Percentiles rank a stretch among this genome's conserved stretches.
These are phyloP conservation scores for Odocoileus virginianus DNA, from an alignment of 2,113 vertebrate species.

Conservation along the genomic window DNA sequence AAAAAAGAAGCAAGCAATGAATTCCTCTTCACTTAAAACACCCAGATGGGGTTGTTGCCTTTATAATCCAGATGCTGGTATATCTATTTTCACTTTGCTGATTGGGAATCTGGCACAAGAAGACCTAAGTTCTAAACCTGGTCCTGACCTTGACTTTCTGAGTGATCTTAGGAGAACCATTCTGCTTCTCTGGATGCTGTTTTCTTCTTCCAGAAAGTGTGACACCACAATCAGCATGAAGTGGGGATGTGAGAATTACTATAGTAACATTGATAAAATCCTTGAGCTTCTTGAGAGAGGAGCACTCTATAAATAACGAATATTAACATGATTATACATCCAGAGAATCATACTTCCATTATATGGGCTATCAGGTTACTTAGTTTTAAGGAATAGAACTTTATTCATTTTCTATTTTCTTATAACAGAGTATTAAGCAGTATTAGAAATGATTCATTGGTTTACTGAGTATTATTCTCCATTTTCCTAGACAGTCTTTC, in stretches of 20 bases:
- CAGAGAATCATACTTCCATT: constrained; percentile 36
- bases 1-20: neutral
- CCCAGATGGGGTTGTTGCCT: neutral
- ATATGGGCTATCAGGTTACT: constrained; percentile 40
- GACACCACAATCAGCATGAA: neutral
- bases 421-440: constrained; percentile 49
- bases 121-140: neutral
- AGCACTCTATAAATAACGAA: neutral
- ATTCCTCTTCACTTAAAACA: neutral
- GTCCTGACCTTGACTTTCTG: neutral
- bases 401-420: constrained; percentile 48
- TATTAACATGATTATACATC: neutral
- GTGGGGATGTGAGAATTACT: neutral
- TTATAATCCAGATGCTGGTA: neutral
- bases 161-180: neutral
- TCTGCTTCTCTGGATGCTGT: neutral
- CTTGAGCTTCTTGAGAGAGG: neutral
- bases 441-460: constrained; percentile 63
- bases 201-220: neutral
- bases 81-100: neutral
- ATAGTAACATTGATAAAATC: neutral
- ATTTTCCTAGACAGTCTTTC: constrained; percentile 50
- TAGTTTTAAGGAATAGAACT: constrained; percentile 36
- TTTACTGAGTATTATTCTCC: constrained; percentile 45
- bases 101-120: neutral